phyloP scores from a whole-genome alignment of 2,797 vertebrate species.

The Pogoniulus pusillus region DNA sequence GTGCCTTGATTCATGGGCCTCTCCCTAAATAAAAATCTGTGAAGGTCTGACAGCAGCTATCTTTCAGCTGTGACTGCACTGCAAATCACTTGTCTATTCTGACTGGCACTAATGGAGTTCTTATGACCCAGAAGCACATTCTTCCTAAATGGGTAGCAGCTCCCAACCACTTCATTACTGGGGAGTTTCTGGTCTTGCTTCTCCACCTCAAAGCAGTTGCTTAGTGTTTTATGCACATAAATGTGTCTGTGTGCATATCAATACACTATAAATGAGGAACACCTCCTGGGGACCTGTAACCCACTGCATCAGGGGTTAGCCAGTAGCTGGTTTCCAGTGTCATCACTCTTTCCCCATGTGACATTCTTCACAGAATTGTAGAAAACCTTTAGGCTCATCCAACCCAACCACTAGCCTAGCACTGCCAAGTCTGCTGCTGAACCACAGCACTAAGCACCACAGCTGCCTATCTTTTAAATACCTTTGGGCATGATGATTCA shows the following conservation, averaged over 20 bases:
- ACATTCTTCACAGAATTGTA: neutral
- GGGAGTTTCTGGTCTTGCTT: neutral
- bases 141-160: neutral
- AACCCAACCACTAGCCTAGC: no score
- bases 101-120: neutral
- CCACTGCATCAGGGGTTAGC: neutral
- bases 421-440: no score
- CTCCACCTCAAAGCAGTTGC: neutral
- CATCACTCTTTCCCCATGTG: fast-evolving
- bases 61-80: neutral
- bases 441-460: no score
- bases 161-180: neutral
- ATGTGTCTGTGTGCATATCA: neutral
- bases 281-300: neutral
- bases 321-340: neutral
- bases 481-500: no score
- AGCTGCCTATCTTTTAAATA: no score
- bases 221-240: neutral
- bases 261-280: neutral
- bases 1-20: neutral
- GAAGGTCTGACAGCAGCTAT: neutral
- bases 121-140: neutral
- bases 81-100: neutral
- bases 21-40: neutral
- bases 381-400: no score